Evolutionary conservation across 2,797 vertebrate genomes (phyloP), one percentile per base, ranked within the genome.

Genomic region (Sitta carolinensis): DNA sequence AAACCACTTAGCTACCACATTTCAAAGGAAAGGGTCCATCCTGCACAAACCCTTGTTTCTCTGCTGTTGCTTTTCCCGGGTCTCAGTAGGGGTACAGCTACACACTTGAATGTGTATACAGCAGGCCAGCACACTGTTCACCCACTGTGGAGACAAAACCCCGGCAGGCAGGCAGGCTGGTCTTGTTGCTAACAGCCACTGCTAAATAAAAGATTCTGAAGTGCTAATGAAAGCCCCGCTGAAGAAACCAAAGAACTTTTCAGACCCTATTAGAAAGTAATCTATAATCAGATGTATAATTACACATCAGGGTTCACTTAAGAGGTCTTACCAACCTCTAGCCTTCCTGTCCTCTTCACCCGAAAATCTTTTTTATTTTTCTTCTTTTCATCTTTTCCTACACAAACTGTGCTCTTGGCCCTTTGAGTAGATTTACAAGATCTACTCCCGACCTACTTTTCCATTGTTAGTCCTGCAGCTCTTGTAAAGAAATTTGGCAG

Each of bases 361-460:
- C 47, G 21, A 58, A 92, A 87, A 63, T 55, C 7, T 58, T 81
- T 40, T 19, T n/a, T 26, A 25, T 27, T 26, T n/a, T 27, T 38
- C 73, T 3, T 48, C 51, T 89, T 91, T 76, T 83, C 45, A 81
- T 80, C 43, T 50, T 70, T 66, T 74, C 45, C 77, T 82, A 68
- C 75, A 86, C 32, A 87, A 89, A 88, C n/a, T 68, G 63, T 89
- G 21, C 34, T 80, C 54, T 82, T 77, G 86, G 81, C 43, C 74
- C 42, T 94, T 57, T 54, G 34, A 82, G 80, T 79, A 87, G 70
- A 73, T 84, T 91, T 93, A 82, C 80, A 84, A 86, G 83, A 87
- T 45, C 86, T 93, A 83, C 58, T 90, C 64, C 75, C 90, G 94
- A 92, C 96, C 96, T 93, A 94, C 48, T 96, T 97, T 89, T 61